phyloP scores from a whole-genome alignment of 1,140 invertebrate species.

The Scylla paramamosain region DNA sequence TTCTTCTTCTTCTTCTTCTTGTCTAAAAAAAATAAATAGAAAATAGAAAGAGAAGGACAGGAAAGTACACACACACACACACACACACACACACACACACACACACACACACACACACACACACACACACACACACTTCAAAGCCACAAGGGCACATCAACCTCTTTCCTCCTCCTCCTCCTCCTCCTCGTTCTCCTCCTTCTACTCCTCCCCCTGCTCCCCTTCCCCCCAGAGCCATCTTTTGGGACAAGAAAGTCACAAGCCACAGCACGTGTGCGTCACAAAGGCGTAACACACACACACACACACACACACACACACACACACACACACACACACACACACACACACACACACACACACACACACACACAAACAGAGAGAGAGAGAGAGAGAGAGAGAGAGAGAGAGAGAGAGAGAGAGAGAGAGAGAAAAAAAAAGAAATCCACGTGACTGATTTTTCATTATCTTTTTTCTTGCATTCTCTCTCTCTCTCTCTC shows the following conservation, averaged over 20 bases:
- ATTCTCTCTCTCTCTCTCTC: neutral
- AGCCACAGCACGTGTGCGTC: neutral
- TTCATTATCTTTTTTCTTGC: neutral
- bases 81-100: constrained; percentile 20
- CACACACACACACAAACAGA: too few species aligned
- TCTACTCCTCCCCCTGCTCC: neutral
- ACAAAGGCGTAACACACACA: constrained; percentile 15
- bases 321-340: constrained; percentile 20
- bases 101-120: constrained; percentile 20
- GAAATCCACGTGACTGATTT: neutral
- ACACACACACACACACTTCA: constrained; percentile 7
- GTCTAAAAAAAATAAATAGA: neutral
- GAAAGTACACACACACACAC: neutral
- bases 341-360: neutral
- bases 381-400: too few species aligned
- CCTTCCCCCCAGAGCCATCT: neutral
- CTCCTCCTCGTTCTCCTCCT: neutral
- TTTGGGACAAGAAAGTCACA: constrained; percentile 13
- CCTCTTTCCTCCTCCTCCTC: constrained; percentile 10
- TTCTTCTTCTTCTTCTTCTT: neutral
- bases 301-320: constrained; percentile 14
- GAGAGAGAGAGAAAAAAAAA: neutral
- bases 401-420: neutral
- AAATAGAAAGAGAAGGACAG: neutral
- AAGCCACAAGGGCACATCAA: constrained; percentile 3